Conservation (phyloP, 2,797 vertebrate species). For the Periparus ater region DNA sequence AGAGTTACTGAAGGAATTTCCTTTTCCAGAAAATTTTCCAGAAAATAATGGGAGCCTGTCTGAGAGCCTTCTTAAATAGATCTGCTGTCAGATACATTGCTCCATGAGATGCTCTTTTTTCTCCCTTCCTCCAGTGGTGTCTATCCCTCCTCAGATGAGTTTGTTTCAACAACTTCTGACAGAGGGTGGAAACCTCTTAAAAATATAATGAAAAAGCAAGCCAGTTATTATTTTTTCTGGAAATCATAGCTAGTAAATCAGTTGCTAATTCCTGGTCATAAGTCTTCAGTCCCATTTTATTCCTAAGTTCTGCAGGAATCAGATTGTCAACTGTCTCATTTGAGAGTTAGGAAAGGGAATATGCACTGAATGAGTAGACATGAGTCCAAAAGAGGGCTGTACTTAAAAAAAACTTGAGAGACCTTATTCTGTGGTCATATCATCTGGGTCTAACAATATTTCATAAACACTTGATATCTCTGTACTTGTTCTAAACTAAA, state of each 20-base stretch:
- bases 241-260: background rate
- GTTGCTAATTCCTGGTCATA: background rate
- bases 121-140: background rate
- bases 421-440: background rate
- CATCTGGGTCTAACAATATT: background rate
- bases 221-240: background rate
- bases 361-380: background rate
- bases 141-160: background rate
- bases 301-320: background rate
- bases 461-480: background rate
- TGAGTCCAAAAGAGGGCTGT: background rate
- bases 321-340: background rate
- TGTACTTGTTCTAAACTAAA: background rate
- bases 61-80: background rate
- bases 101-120: background rate
- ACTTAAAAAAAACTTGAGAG: background rate
- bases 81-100: background rate
- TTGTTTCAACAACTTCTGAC: background rate
- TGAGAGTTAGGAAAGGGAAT: background rate
- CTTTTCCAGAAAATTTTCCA: background rate
- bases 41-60: background rate
- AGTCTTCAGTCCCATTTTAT: background rate
- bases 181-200: background rate
- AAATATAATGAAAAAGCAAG: background rate
- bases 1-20: background rate